A percentile compares a stretch with the other conserved stretches of the same genome.
These are phyloP conservation scores for Lepus townsendii DNA, from an alignment of 2,797 vertebrate species.

Conservation along the genomic window DNA sequence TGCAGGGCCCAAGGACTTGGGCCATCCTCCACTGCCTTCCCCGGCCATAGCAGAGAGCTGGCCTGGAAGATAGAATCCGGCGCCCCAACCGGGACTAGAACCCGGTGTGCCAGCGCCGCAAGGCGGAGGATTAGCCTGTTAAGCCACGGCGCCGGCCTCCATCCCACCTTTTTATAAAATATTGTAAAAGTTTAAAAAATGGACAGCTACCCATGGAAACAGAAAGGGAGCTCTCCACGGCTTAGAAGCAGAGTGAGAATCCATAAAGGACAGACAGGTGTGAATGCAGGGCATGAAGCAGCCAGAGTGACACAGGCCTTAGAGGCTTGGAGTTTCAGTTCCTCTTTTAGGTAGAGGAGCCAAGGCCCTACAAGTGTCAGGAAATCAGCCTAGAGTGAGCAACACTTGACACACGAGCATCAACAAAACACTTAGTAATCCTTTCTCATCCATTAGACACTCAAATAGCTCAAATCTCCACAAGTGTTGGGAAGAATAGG, in stretches of 20 bases:
- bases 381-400: conserved; percentile 18
- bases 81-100: too few species aligned
- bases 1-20: too few species aligned
- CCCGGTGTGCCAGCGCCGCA: too few species aligned
- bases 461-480: not conserved
- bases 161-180: conserved; percentile 32
- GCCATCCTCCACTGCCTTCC: too few species aligned
- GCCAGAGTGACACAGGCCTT: not conserved
- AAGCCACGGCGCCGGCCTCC: not conserved
- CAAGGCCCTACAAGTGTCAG: not conserved
- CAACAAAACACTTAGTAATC: not conserved
- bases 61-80: too few species aligned
- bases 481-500: not conserved
- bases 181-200: conserved; percentile 42
- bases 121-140: too few species aligned
- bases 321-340: not conserved
- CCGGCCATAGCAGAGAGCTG: too few species aligned
- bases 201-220: conserved; percentile 11
- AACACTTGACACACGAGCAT: conserved; percentile 1
- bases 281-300: not conserved
- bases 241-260: conserved; percentile 12
- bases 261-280: not conserved
- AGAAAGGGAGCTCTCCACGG: not conserved
- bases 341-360: not conserved
- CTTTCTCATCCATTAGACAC: not conserved